Percentiles rank a stretch among this genome's conserved stretches.
These are phyloP conservation scores for Tapera naevia DNA, from an alignment of 2,797 vertebrate species.

Conservation along the genomic window DNA sequence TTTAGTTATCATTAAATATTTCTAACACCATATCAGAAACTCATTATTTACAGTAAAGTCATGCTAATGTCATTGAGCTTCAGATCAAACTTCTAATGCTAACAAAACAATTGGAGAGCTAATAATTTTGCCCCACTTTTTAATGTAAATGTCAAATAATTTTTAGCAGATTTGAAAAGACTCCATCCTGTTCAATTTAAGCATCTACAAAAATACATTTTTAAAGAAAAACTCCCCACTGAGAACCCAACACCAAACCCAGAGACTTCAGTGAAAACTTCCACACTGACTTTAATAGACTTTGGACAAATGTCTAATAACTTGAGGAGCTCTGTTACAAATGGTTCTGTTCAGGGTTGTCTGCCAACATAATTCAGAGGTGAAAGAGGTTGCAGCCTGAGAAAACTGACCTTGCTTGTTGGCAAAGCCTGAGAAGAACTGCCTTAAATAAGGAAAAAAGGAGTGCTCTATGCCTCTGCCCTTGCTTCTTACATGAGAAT, in stretches of 20 bases:
- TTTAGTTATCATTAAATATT: not conserved
- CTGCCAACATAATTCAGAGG: not conserved
- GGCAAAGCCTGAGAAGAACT: not conserved
- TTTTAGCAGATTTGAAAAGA: not conserved
- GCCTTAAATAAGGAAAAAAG: not conserved
- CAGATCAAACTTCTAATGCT: not conserved
- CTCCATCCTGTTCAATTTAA: not conserved
- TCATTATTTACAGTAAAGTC: not conserved
- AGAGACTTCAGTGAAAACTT: not conserved
- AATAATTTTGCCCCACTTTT: not conserved
- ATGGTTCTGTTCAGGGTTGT: not conserved
- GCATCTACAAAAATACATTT: not conserved
- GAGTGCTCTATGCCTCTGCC: not conserved
- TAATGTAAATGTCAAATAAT: not conserved
- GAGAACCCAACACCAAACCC: not conserved
- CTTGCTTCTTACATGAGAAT: not conserved
- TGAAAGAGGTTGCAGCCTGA: not conserved
- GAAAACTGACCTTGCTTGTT: not conserved
- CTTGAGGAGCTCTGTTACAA: not conserved
- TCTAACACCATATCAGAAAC: not conserved
- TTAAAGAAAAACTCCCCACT: not conserved
- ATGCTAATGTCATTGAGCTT: slow-evolving; percentile 6
- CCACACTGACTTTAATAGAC: not conserved
- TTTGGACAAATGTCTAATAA: not conserved
- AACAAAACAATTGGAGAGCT: not conserved